phyloP scores from a whole-genome alignment of 2,888 invertebrate species.

The Clistopyga incitator region DNA sequence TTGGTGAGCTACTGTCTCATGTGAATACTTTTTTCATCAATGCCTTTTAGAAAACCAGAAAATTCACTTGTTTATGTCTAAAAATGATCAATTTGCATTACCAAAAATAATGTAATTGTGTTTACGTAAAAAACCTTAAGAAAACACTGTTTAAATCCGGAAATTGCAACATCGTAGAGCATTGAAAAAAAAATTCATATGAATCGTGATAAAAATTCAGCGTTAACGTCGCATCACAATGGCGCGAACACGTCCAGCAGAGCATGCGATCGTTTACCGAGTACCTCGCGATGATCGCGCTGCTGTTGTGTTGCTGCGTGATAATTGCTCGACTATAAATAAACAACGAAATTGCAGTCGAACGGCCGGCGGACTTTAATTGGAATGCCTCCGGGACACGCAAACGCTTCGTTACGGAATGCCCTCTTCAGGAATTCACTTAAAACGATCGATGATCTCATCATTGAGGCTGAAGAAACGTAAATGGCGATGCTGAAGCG shows the following conservation, averaged over 20 bases:
- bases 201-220: slow-evolving; percentile 21
- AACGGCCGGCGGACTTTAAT: slow-evolving; percentile 76
- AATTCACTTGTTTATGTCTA: background rate
- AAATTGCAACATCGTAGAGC: slow-evolving; percentile 30
- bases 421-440: slow-evolving; percentile 76
- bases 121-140: background rate
- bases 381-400: slow-evolving; percentile 77
- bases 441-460: slow-evolving; percentile 75
- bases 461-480: slow-evolving; percentile 50
- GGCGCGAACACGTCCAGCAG: slow-evolving; percentile 25
- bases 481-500: slow-evolving; percentile 24
- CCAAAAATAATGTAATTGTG: background rate
- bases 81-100: background rate
- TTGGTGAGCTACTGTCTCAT: slow-evolving; percentile 18
- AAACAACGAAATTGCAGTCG: slow-evolving; percentile 78
- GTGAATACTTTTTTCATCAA: background rate
- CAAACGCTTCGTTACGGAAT: slow-evolving; percentile 76
- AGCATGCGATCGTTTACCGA: slow-evolving; percentile 29
- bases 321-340: slow-evolving; percentile 79
- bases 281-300: slow-evolving; percentile 73
- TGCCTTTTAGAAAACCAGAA: background rate
- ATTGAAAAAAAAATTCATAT: slow-evolving; percentile 29
- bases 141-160: slow-evolving; percentile 2
- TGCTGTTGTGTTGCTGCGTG: slow-evolving; percentile 73
- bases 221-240: slow-evolving; percentile 24